Evolutionary conservation across 2,797 vertebrate genomes (phyloP).

Genomic region (Carapus acus): DNA sequence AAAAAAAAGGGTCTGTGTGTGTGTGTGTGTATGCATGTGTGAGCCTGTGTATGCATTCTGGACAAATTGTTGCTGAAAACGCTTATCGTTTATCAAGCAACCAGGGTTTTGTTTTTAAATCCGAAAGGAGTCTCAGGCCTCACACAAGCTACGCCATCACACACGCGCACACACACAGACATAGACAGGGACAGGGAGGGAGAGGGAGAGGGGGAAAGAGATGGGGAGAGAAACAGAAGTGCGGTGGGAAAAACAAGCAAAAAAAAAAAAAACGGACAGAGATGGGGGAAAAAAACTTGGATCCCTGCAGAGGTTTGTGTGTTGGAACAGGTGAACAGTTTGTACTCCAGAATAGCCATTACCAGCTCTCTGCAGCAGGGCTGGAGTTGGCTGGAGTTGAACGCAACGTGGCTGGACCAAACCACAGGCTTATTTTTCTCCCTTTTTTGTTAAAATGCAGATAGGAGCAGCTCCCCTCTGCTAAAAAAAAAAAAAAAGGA

Average conservation of each 20-base stretch:
- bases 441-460: constrained; percentile 73
- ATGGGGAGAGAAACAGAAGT: constrained; percentile 46
- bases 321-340: constrained; percentile 85
- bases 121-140: constrained; percentile 76
- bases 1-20: constrained; percentile 54
- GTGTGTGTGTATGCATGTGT: too few relatives aligned
- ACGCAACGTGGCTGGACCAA: constrained; percentile 75
- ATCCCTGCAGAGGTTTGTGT: constrained; percentile 77
- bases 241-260: too few relatives aligned
- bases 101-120: constrained; percentile 72
- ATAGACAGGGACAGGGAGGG: constrained; percentile 20
- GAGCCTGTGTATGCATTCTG: constrained; percentile 60
- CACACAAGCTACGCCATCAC: constrained; percentile 60
- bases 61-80: constrained; percentile 72
- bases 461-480: constrained; percentile 66
- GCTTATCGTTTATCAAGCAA: constrained; percentile 74
- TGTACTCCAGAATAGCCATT: constrained; percentile 85
- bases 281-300: constrained; percentile 70
- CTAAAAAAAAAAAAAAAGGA: too few relatives aligned
- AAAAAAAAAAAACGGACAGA: constrained; percentile 60
- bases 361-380: constrained; percentile 79
- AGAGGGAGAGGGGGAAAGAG: constrained; percentile 29
- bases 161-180: constrained; percentile 21
- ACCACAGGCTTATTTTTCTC: constrained; percentile 72
- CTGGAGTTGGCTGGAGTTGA: constrained; percentile 78